Evolutionary conservation across 2,113 vertebrate species (phyloP).

Genomic region (Phylloscopus trochiloides): DNA sequence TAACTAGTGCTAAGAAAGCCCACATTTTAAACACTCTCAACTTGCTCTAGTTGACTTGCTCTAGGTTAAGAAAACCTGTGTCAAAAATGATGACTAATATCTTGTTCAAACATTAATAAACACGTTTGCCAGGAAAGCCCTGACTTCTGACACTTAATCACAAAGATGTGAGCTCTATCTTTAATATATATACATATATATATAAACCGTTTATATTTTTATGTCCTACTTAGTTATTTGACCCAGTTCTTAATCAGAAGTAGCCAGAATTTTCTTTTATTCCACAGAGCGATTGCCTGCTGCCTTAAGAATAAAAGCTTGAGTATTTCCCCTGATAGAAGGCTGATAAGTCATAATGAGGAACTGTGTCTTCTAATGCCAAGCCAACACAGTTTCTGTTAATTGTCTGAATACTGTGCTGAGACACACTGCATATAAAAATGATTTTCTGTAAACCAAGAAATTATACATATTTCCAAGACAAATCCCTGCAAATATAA

Average conservation of each 20-base stretch:
- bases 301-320: neutral
- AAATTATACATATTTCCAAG: neutral
- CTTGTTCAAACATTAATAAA: neutral
- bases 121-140: neutral
- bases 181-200: neutral
- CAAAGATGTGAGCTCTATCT: neutral
- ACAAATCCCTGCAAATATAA: neutral
- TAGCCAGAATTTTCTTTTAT: slow-evolving; percentile 41
- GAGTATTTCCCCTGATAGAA: slow-evolving; percentile 27
- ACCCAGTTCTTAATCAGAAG: slow-evolving; percentile 58
- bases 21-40: neutral
- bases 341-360: slow-evolving; percentile 2
- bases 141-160: neutral
- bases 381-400: neutral
- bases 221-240: slow-evolving; percentile 51
- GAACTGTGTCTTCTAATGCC: neutral
- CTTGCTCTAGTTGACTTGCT: neutral
- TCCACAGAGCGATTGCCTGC: neutral
- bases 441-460: neutral
- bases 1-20: neutral
- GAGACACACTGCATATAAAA: neutral
- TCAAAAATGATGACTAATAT: neutral
- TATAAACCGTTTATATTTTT: neutral
- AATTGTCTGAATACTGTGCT: neutral
- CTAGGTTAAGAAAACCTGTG: neutral